phyloP scores from a whole-genome alignment of 2,888 invertebrate genomes.

The Odontomyia ornata region DNA sequence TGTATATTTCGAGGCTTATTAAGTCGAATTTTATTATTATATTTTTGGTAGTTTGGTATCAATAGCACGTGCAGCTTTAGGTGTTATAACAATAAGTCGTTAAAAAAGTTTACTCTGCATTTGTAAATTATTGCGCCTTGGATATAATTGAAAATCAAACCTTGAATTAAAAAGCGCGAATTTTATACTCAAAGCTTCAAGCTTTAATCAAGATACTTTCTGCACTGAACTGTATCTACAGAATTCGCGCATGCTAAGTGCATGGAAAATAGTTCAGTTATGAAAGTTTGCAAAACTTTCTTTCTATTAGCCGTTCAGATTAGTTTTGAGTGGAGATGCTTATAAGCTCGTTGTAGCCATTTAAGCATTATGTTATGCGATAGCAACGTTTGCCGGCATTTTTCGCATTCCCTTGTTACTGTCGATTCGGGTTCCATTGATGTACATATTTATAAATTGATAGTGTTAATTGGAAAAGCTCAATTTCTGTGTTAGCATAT shows the following conservation, averaged over 20 bases:
- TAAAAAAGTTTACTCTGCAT: too few relatives aligned
- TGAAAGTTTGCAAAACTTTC: background rate
- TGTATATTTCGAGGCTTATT: too few relatives aligned
- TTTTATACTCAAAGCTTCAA: too few relatives aligned
- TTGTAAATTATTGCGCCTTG: too few relatives aligned
- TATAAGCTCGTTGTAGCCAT: background rate
- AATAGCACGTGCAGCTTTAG: too few relatives aligned
- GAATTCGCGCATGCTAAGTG: background rate
- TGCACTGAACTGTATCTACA: constrained; percentile 19
- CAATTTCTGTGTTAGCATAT: background rate
- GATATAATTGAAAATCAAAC: too few relatives aligned
- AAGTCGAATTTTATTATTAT: too few relatives aligned
- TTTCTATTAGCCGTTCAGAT: background rate
- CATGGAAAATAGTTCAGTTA: background rate
- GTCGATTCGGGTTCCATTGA: background rate
- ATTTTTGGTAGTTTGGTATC: too few relatives aligned
- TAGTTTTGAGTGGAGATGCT: background rate
- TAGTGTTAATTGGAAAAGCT: background rate
- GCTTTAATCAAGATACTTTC: background rate
- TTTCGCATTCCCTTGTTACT: background rate
- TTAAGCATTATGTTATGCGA: background rate
- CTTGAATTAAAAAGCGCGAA: too few relatives aligned
- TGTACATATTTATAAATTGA: background rate
- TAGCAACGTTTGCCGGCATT: background rate
- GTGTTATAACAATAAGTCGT: too few relatives aligned